These are phyloP conservation scores for Gasterosteus nipponicus DNA, from an alignment of 2,113 vertebrate genomes.

Conservation along the genomic window DNA sequence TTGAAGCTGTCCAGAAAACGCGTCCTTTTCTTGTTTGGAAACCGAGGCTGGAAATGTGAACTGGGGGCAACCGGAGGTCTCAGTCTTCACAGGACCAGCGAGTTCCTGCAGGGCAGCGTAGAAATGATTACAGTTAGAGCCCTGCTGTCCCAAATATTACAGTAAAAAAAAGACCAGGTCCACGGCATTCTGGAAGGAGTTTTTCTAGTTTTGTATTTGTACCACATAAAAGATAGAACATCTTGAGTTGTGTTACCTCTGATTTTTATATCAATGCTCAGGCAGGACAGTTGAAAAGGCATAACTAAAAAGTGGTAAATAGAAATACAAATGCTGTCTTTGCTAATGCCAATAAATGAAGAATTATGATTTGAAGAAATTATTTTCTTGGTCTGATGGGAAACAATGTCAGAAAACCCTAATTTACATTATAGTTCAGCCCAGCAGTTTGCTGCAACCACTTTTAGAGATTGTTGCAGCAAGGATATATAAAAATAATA, in stretches of 20 bases:
- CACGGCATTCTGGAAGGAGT: background rate
- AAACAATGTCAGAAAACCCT: background rate
- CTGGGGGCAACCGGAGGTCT: slow-evolving; percentile 80
- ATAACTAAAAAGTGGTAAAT: background rate
- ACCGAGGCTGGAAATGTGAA: slow-evolving; percentile 79
- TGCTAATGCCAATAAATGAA: background rate
- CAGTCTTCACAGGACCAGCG: slow-evolving; percentile 70
- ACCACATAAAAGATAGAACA: background rate
- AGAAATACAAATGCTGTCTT: background rate
- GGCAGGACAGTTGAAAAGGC: background rate
- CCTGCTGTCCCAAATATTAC: background rate
- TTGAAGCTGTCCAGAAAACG: slow-evolving; percentile 80
- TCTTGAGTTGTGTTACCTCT: background rate
- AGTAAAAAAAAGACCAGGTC: background rate
- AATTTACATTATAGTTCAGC: background rate
- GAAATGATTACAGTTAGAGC: background rate
- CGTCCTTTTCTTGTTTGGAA: slow-evolving; percentile 78
- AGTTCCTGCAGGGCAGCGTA: slow-evolving; percentile 41
- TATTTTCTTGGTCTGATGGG: background rate
- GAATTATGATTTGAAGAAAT: background rate
- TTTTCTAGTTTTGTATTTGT: background rate
- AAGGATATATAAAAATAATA: background rate
- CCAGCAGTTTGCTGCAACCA: background rate
- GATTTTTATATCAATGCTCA: background rate
- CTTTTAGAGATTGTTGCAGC: background rate